Percentiles rank a stretch among this genome's conserved stretches.
Conservation (phyloP, 2,888 invertebrate species). For the Papilio elwesi region DNA sequence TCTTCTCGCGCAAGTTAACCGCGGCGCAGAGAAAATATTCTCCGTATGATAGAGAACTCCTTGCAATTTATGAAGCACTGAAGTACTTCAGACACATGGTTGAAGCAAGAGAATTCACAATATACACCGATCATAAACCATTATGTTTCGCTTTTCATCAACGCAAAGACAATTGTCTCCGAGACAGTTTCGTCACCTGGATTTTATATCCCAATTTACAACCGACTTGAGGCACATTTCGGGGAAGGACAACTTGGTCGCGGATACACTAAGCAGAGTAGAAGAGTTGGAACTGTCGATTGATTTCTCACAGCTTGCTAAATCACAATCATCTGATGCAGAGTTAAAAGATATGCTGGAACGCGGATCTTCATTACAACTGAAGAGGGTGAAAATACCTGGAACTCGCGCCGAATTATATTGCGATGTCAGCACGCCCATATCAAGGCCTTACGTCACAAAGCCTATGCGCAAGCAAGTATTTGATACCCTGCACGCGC, state of each 20-base stretch:
- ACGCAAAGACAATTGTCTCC: constrained; percentile 48
- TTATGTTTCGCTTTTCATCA: constrained; percentile 57
- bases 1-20: too few species aligned
- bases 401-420: constrained; percentile 25
- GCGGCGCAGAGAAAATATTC: too few species aligned
- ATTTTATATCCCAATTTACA: constrained; percentile 58
- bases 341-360: constrained; percentile 16
- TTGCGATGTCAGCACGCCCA: constrained; percentile 35
- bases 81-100: too few species aligned
- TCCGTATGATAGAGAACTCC: too few species aligned
- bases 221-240: constrained; percentile 56
- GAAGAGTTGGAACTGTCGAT: too few species aligned
- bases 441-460: constrained; percentile 42
- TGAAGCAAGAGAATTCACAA: too few species aligned
- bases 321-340: too few species aligned
- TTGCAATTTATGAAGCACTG: too few species aligned
- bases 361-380: constrained; percentile 30
- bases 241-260: constrained; percentile 55
- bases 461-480: too few species aligned
- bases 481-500: constrained; percentile 39
- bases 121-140: too few species aligned
- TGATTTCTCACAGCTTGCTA: too few species aligned
- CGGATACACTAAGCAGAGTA: constrained; percentile 56
- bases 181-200: constrained; percentile 46
- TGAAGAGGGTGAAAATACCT: constrained; percentile 23